These are phyloP conservation scores for Eriocheir sinensis DNA, from an alignment of 1,140 invertebrate genomes.

Conservation along the genomic window DNA sequence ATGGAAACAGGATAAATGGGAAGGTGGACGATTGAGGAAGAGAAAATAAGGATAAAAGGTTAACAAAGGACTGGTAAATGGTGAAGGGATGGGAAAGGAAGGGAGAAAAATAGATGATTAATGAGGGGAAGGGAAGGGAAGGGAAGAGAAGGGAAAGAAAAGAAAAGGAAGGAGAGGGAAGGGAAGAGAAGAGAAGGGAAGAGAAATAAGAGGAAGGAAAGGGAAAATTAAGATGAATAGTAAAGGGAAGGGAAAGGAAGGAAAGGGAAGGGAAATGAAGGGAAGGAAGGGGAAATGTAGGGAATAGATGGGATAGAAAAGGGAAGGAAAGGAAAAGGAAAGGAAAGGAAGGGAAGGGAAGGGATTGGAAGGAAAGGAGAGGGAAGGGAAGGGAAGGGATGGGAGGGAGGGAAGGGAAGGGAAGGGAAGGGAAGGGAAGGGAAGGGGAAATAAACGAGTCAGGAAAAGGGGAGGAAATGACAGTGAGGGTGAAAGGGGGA, in stretches of 20 bases:
- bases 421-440: too few species aligned
- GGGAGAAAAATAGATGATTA: background rate
- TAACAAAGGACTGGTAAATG: too few species aligned
- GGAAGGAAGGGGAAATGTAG: too few species aligned
- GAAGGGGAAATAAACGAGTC: too few species aligned
- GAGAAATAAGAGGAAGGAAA: background rate
- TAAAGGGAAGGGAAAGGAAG: too few species aligned
- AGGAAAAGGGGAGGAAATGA: background rate
- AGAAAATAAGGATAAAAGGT: too few species aligned
- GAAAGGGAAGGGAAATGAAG: too few species aligned
- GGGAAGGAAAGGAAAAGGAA: too few species aligned
- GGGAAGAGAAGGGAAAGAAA: background rate
- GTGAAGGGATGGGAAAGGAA: background rate
- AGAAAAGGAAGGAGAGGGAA: background rate
- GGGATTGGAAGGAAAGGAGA: background rate
- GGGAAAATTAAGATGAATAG: too few species aligned
- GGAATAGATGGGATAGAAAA: too few species aligned
- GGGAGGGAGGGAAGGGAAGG: background rate
- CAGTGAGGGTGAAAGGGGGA: too few species aligned
- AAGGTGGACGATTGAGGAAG: too few species aligned
- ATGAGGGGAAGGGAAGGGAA: background rate
- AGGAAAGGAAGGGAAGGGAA: background rate
- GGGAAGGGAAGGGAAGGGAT: background rate
- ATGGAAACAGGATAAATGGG: background rate
- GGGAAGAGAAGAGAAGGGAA: background rate